Evolutionary conservation across 2,888 invertebrate species (phyloP), one percentile per base, ranked within the genome.

Genomic region (Ischnura elegans): DNA sequence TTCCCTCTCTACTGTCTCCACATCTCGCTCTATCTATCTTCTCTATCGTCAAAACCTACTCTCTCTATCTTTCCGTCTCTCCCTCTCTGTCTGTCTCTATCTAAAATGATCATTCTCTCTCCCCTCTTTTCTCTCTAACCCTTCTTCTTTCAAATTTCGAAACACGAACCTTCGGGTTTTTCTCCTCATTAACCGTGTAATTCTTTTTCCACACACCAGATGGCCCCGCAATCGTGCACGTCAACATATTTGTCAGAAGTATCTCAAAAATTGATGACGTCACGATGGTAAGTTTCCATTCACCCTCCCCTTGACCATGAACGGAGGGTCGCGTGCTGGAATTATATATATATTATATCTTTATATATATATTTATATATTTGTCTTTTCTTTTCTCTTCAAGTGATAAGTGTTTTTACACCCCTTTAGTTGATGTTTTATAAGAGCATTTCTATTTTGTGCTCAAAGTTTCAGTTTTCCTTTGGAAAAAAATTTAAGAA

Each of bases 211-310:
- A 94, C 87, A 87, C 87, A 55, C 90, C 96, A 97, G 98, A 98
- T 98, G 99, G 99, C 96, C 98, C 99, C 96, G 98, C 99, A 96
- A 97, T 98, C 97, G 99, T 99, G 96, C 97, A 97, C 97, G 99
- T 99, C 97, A 99, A 99, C 98, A 98, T 99, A 97, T 98, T 98
- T 98, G 98, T 99, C 97, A 97, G 99, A 97, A 99, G 99, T 98
- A 98, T 99, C 97, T 98, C 99, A 97, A 99, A 99, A 97, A 99
- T 99, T 97, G 99, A 99, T 98, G 99, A 99, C 97, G 99, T 99
- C 97, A 99, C 98, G 96, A 99, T 99, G 99, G 99, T 99, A 98
- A 98, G 98, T 98, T 96, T 96, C 95, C 43, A 36, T 51, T 66
- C 61, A 90, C 90, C 90, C 90, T 90, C 90, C 61, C 90, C 90